Conservation (phyloP, 1,140 invertebrate species). For the Globodera rostochiensis region DNA sequence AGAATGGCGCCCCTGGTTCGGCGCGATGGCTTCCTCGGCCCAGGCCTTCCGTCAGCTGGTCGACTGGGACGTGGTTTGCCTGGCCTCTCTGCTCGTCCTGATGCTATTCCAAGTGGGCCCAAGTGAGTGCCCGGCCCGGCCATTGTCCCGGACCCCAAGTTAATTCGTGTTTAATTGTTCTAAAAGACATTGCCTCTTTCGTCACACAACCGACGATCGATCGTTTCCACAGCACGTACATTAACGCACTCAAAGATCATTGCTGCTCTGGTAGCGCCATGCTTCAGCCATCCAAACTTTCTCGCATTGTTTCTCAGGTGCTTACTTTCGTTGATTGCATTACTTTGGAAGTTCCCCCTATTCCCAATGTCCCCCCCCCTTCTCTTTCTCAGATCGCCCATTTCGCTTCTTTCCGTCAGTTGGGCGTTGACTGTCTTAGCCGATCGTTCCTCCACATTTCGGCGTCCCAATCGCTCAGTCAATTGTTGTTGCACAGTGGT, state of each 20-base stretch:
- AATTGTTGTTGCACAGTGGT: conserved; percentile 23
- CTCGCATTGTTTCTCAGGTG: conserved; percentile 62
- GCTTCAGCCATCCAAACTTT: conserved; percentile 52
- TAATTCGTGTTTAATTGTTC: background rate
- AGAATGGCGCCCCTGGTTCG: conserved; percentile 53
- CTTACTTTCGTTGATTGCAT: background rate
- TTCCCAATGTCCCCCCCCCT: background rate
- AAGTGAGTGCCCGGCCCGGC: conserved; percentile 22
- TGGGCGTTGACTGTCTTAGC: conserved; percentile 20
- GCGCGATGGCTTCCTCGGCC: conserved; percentile 38
- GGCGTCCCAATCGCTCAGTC: conserved; percentile 10
- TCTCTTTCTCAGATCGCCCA: conserved; percentile 10
- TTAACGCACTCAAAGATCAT: conserved; percentile 65
- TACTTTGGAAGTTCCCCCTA: background rate
- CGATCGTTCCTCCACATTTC: background rate
- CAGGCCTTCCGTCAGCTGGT: conserved; percentile 44
- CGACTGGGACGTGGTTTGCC: conserved; percentile 57
- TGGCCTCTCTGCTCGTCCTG: conserved; percentile 58
- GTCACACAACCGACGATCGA: conserved; percentile 43
- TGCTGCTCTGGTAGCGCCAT: conserved; percentile 48
- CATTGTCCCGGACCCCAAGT: background rate
- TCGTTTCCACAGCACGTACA: conserved; percentile 59
- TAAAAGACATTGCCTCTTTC: conserved; percentile 39
- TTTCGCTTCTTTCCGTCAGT: conserved; percentile 14
- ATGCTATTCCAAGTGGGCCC: conserved; percentile 52